Evolutionary conservation across 2,888 invertebrate species (phyloP).

Genomic region (Digitonthophagus gazella): DNA sequence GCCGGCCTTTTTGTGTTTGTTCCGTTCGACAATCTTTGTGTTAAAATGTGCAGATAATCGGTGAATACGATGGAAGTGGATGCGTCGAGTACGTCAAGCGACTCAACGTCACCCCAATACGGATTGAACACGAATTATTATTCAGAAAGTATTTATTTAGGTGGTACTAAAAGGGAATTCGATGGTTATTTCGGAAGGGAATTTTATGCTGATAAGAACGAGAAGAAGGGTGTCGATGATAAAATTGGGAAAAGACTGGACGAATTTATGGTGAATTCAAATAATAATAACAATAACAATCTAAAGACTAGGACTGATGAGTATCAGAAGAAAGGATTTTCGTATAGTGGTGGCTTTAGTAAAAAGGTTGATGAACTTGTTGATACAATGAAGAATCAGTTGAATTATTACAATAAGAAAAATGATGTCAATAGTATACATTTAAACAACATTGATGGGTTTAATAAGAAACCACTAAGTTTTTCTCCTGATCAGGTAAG

Average conservation of each 20-base stretch:
- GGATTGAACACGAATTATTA: conserved; percentile 42
- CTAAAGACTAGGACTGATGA: conserved; percentile 33
- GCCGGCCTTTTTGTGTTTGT: conserved; percentile 1
- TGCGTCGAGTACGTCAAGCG: conserved; percentile 46
- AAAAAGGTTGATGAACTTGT: conserved; percentile 37
- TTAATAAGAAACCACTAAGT: conserved; percentile 48
- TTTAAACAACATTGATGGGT: conserved; percentile 44
- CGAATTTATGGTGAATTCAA: conserved; percentile 27
- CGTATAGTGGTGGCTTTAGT: conserved; percentile 32
- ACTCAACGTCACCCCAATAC: conserved; percentile 43
- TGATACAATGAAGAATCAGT: conserved; percentile 38
- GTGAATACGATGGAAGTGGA: conserved; percentile 40
- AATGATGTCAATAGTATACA: conserved; percentile 41
- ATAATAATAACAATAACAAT: conserved; percentile 29
- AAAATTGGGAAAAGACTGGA: conserved; percentile 28
- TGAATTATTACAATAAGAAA: conserved; percentile 43
- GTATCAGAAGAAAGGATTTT: conserved; percentile 32
- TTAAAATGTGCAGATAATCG: conserved; percentile 3
- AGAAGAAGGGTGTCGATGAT: conserved; percentile 36
- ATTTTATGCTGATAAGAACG: conserved; percentile 20
- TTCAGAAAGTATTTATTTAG: conserved; percentile 30
- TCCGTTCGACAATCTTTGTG: not conserved
- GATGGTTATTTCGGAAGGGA: conserved; percentile 31
- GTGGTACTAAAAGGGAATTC: conserved; percentile 23
- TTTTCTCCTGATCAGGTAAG: conserved; percentile 64